A percentile compares a stretch with the other conserved stretches of the same genome.
Evolutionary conservation across 2,113 vertebrate species (phyloP).

Genomic region (Onychorhynchus coronatus): DNA sequence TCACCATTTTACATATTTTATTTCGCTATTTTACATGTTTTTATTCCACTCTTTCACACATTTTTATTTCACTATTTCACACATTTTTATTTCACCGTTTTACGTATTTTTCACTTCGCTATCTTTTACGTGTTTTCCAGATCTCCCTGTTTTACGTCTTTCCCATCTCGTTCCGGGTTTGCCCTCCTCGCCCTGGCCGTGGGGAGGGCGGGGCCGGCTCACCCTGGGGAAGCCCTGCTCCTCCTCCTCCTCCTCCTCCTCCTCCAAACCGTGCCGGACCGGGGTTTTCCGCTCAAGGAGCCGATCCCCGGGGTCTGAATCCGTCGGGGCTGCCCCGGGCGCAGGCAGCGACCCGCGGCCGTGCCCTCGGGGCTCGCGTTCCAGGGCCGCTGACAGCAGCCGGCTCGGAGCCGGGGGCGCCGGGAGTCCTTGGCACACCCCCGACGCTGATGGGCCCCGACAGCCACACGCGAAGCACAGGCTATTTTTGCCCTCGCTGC

Average conservation of each 20-base stretch:
- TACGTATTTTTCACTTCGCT: too few relatives aligned
- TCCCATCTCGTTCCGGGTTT: not conserved
- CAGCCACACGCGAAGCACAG: not conserved
- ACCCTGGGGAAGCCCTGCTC: not conserved
- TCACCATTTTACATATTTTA: too few relatives aligned
- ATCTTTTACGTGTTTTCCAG: too few relatives aligned
- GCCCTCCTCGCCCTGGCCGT: not conserved
- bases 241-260: not conserved
- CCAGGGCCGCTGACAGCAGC: not conserved
- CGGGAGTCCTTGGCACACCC: not conserved
- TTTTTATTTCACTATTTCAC: too few relatives aligned
- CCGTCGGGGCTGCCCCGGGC: not conserved
- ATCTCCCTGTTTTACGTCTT: too few relatives aligned
- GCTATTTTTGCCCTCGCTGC: constrained; percentile 25
- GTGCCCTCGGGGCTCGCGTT: not conserved
- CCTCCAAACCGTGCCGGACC: rapidly evolving
- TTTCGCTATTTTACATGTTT: not conserved
- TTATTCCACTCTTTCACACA: not conserved
- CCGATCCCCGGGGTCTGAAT: rapidly evolving
- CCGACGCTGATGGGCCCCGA: constrained; percentile 19
- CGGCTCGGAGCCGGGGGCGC: not conserved
- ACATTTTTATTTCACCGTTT: too few relatives aligned
- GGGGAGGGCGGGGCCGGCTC: not conserved
- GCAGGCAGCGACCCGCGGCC: not conserved
- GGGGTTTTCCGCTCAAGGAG: not conserved